Conservation (phyloP, 1,140 invertebrate genomes). For the Drosophila asahinai region DNA sequence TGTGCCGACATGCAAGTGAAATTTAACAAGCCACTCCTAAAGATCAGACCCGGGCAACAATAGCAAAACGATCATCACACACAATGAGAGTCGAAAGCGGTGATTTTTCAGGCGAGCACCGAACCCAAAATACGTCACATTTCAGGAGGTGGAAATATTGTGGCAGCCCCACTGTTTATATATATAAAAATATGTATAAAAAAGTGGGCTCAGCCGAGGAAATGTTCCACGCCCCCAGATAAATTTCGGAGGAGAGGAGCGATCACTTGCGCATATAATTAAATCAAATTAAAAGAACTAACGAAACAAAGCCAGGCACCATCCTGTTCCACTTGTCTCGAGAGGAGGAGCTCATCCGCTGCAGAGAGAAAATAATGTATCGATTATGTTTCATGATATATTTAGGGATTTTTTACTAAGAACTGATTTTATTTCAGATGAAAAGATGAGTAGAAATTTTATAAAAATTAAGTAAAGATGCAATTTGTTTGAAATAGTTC, state of each 20-base stretch:
- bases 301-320: conserved; percentile 24
- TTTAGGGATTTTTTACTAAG: not conserved
- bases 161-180: conserved; percentile 51
- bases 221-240: conserved; percentile 54
- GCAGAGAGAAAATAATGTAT: not conserved
- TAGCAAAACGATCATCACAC: conserved; percentile 63
- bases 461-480: not conserved
- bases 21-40: conserved; percentile 82
- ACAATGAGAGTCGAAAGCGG: conserved; percentile 68
- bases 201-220: conserved; percentile 70
- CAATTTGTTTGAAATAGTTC: too few species aligned
- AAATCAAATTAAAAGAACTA: conserved; percentile 76
- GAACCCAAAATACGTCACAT: conserved; percentile 77
- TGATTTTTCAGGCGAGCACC: conserved; percentile 70
- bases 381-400: not conserved
- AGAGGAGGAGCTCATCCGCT: conserved; percentile 10
- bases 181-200: conserved; percentile 4
- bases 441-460: not conserved
- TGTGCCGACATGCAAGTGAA: conserved; percentile 79
- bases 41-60: conserved; percentile 52
- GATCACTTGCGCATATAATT: conserved; percentile 73
- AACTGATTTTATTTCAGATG: too few species aligned
- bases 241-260: conserved; percentile 33
- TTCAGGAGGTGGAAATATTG: conserved; percentile 75
- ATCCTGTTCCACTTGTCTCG: conserved; percentile 71